These are phyloP conservation scores for Thermophis baileyi DNA, from an alignment of 2,113 vertebrate species.

Conservation along the genomic window DNA sequence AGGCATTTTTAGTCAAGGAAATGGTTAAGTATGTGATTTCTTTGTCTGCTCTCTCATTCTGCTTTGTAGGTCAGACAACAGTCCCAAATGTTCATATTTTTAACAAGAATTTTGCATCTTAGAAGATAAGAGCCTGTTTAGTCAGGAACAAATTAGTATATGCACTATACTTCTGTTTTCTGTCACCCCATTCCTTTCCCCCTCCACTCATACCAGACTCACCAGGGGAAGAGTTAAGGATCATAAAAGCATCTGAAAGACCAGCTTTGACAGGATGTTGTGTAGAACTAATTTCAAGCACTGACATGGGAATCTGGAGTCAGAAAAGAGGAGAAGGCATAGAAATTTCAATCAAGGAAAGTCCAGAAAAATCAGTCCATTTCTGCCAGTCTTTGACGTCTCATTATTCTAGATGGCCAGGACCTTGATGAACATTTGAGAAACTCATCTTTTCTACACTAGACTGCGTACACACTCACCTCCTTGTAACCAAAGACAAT, in stretches of 20 bases:
- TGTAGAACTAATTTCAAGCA: constrained; percentile 81
- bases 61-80: no score
- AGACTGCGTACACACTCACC: constrained; percentile 63
- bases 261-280: constrained; percentile 94
- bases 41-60: neutral
- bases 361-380: neutral
- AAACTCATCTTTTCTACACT: neutral
- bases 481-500: constrained; percentile 91
- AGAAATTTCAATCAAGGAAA: neutral
- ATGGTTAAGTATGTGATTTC: neutral
- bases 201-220: constrained; percentile 38
- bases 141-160: neutral
- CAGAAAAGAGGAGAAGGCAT: neutral
- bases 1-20: neutral
- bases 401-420: neutral
- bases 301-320: constrained; percentile 81
- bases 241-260: constrained; percentile 93
- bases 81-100: neutral
- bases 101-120: neutral
- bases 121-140: neutral
- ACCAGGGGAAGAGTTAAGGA: constrained; percentile 75
- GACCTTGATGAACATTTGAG: neutral
- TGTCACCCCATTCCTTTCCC: no score
- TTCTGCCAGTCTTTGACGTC: neutral
- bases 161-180: neutral